Conservation (phyloP, 1,140 invertebrate genomes). For the Drosophila orena region DNA sequence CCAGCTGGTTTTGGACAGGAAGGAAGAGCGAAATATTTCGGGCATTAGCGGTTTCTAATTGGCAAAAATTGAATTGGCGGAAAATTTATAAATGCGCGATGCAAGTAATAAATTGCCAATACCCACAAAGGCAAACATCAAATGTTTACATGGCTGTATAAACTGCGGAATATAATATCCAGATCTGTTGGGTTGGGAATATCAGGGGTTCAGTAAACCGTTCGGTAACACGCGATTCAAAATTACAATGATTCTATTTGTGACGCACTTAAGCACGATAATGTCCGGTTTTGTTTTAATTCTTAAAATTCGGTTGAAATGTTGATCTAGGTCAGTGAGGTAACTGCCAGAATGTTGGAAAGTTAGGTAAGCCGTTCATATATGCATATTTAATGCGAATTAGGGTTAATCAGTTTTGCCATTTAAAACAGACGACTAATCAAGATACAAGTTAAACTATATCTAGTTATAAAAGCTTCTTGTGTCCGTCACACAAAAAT, state of each 20-base stretch:
- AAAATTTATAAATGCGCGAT: conserved; percentile 22
- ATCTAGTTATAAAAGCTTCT: conserved; percentile 12
- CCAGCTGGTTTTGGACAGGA: conserved; percentile 32
- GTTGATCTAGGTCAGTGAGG: conserved; percentile 51
- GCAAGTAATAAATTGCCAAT: conserved; percentile 31
- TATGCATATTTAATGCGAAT: conserved; percentile 32
- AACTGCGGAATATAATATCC: conserved; percentile 27
- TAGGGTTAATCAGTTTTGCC: conserved; percentile 19
- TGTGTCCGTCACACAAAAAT: not conserved
- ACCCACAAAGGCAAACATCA: conserved; percentile 29
- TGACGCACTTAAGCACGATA: conserved; percentile 30
- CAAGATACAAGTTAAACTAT: conserved; percentile 23
- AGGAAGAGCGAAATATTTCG: conserved; percentile 22
- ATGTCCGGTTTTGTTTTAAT: conserved; percentile 12
- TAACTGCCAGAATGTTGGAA: conserved; percentile 2
- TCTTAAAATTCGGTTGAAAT: conserved; percentile 20
- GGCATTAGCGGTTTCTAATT: conserved; percentile 46
- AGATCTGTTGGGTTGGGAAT: conserved; percentile 20
- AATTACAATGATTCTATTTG: conserved; percentile 52
- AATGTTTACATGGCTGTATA: conserved; percentile 31
- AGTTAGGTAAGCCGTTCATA: conserved; percentile 11
- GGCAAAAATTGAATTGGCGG: conserved; percentile 10
- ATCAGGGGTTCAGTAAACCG: conserved; percentile 17
- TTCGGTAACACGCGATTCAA: conserved; percentile 40
- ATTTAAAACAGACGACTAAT: conserved; percentile 7